Conservation (phyloP, 2,888 invertebrate species). For the Stenolophus ochropezus region DNA sequence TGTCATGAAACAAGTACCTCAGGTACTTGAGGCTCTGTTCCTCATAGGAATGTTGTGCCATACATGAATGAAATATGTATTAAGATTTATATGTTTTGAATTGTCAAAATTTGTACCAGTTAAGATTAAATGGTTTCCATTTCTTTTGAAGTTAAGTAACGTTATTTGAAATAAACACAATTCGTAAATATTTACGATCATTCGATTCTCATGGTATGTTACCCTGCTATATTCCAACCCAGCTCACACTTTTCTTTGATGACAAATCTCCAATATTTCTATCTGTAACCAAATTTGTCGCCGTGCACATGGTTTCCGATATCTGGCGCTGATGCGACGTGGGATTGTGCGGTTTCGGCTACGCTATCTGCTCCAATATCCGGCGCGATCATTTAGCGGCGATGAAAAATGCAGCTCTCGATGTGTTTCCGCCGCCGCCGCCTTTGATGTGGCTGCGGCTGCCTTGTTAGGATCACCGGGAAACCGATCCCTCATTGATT, state of each 20-base stretch:
- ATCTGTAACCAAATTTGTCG: neutral
- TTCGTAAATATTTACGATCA: too few relatives aligned
- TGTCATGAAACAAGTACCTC: too few relatives aligned
- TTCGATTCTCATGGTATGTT: neutral
- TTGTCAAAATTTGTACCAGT: too few relatives aligned
- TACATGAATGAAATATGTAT: too few relatives aligned
- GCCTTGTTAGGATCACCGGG: too few relatives aligned
- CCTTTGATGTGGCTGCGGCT: slow-evolving; percentile 11
- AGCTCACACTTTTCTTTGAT: neutral
- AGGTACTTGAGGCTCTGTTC: too few relatives aligned
- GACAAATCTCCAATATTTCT: neutral
- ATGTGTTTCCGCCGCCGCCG: neutral
- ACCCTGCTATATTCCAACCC: neutral
- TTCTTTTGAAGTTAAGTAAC: too few relatives aligned
- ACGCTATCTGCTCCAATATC: slow-evolving; percentile 36
- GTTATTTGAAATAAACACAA: too few relatives aligned
- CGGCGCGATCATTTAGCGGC: slow-evolving; percentile 50
- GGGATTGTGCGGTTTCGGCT: neutral
- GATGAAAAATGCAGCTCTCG: slow-evolving; percentile 47
- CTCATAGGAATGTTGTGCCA: too few relatives aligned
- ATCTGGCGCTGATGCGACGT: neutral
- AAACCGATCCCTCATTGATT: too few relatives aligned
- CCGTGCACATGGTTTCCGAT: neutral
- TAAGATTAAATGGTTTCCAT: too few relatives aligned
- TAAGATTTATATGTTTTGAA: too few relatives aligned